Base-by-base conservation (phyloP, 2,797 vertebrate genomes). In the Tragelaphus oryx region DNA sequence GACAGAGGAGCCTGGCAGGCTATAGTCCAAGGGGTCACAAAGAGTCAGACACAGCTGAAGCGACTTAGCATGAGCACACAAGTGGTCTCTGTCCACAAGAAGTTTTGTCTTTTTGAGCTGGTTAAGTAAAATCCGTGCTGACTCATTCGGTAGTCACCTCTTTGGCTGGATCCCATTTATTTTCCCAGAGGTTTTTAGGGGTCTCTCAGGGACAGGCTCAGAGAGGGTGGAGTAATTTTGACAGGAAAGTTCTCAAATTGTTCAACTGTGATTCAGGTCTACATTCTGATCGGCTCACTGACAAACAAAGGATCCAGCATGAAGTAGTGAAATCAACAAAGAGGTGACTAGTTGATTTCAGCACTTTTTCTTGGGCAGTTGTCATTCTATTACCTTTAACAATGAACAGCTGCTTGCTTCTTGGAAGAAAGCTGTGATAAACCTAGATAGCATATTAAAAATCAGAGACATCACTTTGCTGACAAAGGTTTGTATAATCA, bases 31-130 rank as follows among this genome's bases (percentile, higher is more conserved):
- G 20, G 20, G 6, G 20, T 71, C 37, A 28, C 10, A 71, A 33
- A 68, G 65, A 71, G 20, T 71, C 0, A 1, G 68, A 71, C 20
- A 71, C 68, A 22, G 33, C 62, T 68, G n/a, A 37, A 68, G 62
- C 0, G 2, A 68, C 62, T 20, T 68, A 68, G n/a, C n/a, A 37
- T 68, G 62, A 1, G 9, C 33, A 37, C 18, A 6, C 33, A 11
- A 68, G n/a, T 68, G 62, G 33, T 68, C 62, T 92, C 60, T 94
- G 71, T 9, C 26, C 10, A 83, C 46, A 86, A 80, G 54, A 92
- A 83, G 28, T 91, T 88, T 44, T 93, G 65, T 74, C 85, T 92
- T 94, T 68, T 89, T 91, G 33, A 94, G 18, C 10, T 54, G 86
- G 78, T 89, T 78, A 62, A 87, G 50, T 90, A 22, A 88, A 93